Conservation (phyloP, 2,888 invertebrate genomes). For the Aphidoletes aphidimyza region DNA sequence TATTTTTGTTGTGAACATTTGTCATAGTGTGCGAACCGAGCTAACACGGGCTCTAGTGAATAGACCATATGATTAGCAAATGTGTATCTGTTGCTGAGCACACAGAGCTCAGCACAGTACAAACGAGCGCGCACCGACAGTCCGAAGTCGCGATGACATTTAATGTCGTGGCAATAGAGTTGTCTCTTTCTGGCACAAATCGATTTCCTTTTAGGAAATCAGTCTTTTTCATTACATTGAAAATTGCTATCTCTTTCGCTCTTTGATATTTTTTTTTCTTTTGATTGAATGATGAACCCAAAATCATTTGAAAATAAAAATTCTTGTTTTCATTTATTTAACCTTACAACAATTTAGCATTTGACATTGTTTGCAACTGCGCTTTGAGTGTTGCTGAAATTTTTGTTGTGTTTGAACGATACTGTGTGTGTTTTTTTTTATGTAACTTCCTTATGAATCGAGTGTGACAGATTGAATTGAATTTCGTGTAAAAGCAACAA, state of each 20-base stretch:
- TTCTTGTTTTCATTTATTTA: slow-evolving; percentile 52
- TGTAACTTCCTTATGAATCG: neutral
- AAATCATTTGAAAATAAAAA: neutral
- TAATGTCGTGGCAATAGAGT: neutral
- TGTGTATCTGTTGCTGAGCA: no score
- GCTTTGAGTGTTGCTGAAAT: neutral
- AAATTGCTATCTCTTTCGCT: neutral
- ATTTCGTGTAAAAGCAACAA: neutral
- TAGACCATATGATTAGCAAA: neutral
- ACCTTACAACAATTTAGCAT: neutral
- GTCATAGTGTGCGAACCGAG: neutral
- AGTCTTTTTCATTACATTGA: neutral
- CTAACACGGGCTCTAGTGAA: no score
- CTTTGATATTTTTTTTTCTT: neutral
- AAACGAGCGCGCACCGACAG: neutral
- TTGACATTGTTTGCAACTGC: slow-evolving; percentile 50
- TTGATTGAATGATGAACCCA: neutral
- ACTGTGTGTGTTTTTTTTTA: neutral
- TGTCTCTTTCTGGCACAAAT: neutral
- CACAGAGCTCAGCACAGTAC: neutral
- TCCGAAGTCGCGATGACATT: neutral
- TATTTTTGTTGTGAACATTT: neutral
- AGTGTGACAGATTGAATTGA: neutral
- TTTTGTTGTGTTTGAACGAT: neutral
- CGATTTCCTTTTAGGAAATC: no score